Evolutionary conservation across 1,140 invertebrate genomes (phyloP).

Genomic region (Camponotus pennsylvanicus): DNA sequence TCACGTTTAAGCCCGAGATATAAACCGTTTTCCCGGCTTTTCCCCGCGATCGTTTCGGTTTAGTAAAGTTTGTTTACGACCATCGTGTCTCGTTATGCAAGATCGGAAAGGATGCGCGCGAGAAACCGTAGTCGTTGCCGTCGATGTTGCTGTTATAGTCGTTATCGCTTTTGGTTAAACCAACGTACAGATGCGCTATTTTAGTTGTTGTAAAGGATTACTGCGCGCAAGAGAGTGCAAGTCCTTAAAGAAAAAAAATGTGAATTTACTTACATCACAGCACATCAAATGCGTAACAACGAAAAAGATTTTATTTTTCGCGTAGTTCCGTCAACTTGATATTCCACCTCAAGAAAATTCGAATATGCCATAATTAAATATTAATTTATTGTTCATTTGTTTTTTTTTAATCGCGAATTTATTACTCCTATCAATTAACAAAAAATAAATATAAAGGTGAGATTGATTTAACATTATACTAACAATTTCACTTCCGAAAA

Average conservation of each 20-base stretch:
- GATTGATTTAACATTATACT: no score
- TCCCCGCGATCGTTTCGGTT: conserved; percentile 59
- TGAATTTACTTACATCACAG: conserved; percentile 41
- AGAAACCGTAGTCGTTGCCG: conserved; percentile 36
- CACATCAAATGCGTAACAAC: not conserved
- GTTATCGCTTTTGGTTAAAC: conserved; percentile 56
- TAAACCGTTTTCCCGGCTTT: conserved; percentile 56
- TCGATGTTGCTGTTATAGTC: conserved; percentile 41
- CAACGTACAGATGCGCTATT: conserved; percentile 33
- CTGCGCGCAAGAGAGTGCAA: conserved; percentile 23
- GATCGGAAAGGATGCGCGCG: conserved; percentile 36
- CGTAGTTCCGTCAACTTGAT: no score
- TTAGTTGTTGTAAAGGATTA: conserved; percentile 51
- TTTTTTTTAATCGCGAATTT: no score
- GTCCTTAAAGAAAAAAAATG: conserved; percentile 49
- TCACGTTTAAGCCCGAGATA: conserved; percentile 53
- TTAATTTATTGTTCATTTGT: no score
- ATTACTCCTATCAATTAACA: no score
- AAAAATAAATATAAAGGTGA: not conserved
- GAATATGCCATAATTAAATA: no score
- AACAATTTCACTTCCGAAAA: no score
- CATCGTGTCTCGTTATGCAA: conserved; percentile 65
- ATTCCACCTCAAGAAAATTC: no score
- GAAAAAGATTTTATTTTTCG: not conserved
- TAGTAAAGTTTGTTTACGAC: conserved; percentile 68